phyloP scores from a whole-genome alignment of 30 jellyfish, hydroid and myxozoan species.

The Nemopilema nomurai region DNA sequence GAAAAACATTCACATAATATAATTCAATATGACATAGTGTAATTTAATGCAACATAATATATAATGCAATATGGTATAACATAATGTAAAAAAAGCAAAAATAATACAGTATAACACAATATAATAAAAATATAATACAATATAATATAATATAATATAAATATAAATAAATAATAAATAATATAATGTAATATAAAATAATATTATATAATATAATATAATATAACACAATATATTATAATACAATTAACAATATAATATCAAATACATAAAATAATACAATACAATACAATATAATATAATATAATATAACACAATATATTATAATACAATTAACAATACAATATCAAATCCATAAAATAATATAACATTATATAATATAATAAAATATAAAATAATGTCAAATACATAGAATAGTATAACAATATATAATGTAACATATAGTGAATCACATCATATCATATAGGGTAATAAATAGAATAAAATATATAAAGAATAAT shows the following conservation, averaged over 20 bases:
- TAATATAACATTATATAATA: too few relatives aligned
- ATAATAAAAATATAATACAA: too few relatives aligned
- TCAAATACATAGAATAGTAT: not conserved
- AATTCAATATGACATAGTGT: not conserved
- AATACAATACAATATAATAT: too few relatives aligned
- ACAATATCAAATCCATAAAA: not conserved
- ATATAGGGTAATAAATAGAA: not conserved
- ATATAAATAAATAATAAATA: too few relatives aligned
- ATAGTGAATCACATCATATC: not conserved
- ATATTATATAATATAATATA: too few relatives aligned
- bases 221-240: too few relatives aligned
- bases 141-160: too few relatives aligned
- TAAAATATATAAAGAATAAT: not conserved
- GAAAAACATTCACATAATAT: too few relatives aligned
- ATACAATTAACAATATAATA: not conserved
- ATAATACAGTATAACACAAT: not conserved
- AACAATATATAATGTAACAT: not conserved
- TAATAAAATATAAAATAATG: too few relatives aligned
- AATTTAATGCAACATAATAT: not conserved
- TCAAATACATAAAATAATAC: too few relatives aligned
- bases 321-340: not conserved
- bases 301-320: not conserved
- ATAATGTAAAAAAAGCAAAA: constrained; percentile 1
- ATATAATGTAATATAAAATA: too few relatives aligned
- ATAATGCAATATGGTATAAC: not conserved